These are phyloP conservation scores for Hyposmocoma kahamanoa DNA, from an alignment of 1,140 invertebrate species.

Conservation along the genomic window DNA sequence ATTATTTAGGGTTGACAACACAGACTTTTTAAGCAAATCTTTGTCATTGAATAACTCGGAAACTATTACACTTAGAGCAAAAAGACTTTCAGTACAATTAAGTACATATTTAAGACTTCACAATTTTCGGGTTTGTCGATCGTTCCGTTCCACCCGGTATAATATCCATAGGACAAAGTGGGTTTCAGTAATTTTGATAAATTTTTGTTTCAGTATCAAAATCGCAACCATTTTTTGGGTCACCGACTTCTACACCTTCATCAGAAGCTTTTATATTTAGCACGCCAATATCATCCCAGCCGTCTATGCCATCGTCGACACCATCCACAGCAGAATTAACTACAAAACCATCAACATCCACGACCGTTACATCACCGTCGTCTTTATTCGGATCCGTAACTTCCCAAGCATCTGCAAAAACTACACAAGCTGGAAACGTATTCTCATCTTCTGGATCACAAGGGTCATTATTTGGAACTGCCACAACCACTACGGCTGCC, in stretches of 20 bases:
- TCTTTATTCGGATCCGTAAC: conserved; percentile 37
- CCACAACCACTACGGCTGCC: conserved; percentile 1
- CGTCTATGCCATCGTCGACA: background rate
- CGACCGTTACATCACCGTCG: conserved; percentile 17
- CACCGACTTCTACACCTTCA: conserved; percentile 5
- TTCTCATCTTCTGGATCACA: conserved; percentile 17
- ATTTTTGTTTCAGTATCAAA: conserved; percentile 24
- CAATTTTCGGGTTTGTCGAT: too few relatives aligned
- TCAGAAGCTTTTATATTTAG: conserved; percentile 1
- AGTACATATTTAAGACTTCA: too few relatives aligned
- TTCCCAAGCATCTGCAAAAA: conserved; percentile 18
- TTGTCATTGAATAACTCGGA: too few relatives aligned
- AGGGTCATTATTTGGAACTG: conserved; percentile 15
- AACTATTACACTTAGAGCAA: too few relatives aligned
- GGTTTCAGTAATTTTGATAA: too few relatives aligned
- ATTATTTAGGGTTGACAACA: too few relatives aligned
- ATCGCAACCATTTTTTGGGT: conserved; percentile 11
- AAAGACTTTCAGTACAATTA: too few relatives aligned
- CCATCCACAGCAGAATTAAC: conserved; percentile 6
- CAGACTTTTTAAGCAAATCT: too few relatives aligned
- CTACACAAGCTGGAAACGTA: conserved; percentile 22
- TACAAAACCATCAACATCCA: conserved; percentile 6
- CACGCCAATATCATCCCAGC: background rate
- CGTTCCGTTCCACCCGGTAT: too few relatives aligned
- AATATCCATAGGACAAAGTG: too few relatives aligned